These are phyloP conservation scores for Syngnathus floridae DNA, from an alignment of 2,113 vertebrate species.

Conservation along the genomic window DNA sequence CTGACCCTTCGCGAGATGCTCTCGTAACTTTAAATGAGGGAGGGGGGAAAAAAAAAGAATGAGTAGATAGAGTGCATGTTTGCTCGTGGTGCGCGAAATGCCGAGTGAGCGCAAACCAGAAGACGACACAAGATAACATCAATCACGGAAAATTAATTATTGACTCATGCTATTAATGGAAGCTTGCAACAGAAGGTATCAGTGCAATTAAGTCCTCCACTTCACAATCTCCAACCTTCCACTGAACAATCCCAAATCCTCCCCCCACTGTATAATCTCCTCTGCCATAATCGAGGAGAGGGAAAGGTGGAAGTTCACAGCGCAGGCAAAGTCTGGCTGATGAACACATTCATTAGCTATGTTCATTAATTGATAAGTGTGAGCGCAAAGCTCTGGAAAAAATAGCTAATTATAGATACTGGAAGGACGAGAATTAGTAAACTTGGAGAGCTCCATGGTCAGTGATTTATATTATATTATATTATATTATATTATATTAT, in stretches of 20 bases:
- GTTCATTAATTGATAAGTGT: slow-evolving; percentile 63
- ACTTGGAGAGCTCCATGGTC: slow-evolving; percentile 16
- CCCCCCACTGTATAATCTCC: slow-evolving; percentile 13
- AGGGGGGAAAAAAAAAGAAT: background rate
- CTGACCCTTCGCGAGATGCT: slow-evolving; percentile 98
- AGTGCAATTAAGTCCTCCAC: slow-evolving; percentile 54
- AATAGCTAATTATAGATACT: slow-evolving; percentile 54
- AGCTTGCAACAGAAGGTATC: slow-evolving; percentile 56
- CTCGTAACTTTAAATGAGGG: slow-evolving; percentile 79
- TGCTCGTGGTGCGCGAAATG: background rate
- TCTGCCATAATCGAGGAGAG: slow-evolving; percentile 32
- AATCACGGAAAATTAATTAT: slow-evolving; percentile 63
- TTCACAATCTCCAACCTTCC: slow-evolving; percentile 35
- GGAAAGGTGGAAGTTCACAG: slow-evolving; percentile 56
- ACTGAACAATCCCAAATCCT: background rate
- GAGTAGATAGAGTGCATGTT: background rate
- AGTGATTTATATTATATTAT: background rate
- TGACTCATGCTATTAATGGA: slow-evolving; percentile 62
- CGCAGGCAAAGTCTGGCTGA: slow-evolving; percentile 44
- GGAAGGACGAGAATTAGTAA: slow-evolving; percentile 18
- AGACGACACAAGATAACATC: slow-evolving; percentile 52
- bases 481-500: no score
- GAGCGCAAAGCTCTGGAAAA: slow-evolving; percentile 38
- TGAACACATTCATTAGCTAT: slow-evolving; percentile 57
- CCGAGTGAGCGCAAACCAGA: slow-evolving; percentile 5